phyloP scores from a whole-genome alignment of 37 sponge, comb jelly and placozoan species.

The Haliclona indistincta region DNA sequence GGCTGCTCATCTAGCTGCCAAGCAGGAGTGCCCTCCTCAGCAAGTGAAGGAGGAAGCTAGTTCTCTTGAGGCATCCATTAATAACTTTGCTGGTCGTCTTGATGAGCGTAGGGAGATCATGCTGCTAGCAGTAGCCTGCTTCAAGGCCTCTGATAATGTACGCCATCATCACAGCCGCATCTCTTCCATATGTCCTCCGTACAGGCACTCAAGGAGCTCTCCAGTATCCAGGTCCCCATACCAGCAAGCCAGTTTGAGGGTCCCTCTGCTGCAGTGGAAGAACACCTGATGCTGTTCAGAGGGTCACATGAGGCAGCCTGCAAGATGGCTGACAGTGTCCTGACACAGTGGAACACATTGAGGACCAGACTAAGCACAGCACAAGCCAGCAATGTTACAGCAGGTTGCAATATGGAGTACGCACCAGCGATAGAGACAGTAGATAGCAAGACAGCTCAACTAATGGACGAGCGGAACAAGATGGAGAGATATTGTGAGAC shows the following conservation, averaged over 20 bases:
- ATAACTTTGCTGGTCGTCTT: constrained; percentile 33
- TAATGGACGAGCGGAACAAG: constrained; percentile 9
- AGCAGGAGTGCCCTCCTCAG: constrained; percentile 18
- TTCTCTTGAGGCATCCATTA: constrained; percentile 23
- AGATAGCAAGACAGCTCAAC: constrained; percentile 5
- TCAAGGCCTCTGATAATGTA: constrained; percentile 8
- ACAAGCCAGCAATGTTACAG: background rate
- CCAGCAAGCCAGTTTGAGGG: constrained; percentile 17
- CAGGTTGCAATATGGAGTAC: constrained; percentile 6
- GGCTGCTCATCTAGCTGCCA: constrained; percentile 18
- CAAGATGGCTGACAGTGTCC: background rate
- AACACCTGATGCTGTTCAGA: constrained; percentile 1
- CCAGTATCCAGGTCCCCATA: background rate
- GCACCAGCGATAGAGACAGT: background rate
- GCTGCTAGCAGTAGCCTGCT: constrained; percentile 22
- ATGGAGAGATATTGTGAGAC: constrained; percentile 15
- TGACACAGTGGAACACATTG: constrained; percentile 1
- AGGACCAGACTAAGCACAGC: constrained; percentile 6
- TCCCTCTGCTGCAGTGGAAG: background rate
- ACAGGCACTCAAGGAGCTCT: background rate
- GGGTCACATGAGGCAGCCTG: background rate
- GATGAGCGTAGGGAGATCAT: constrained; percentile 62
- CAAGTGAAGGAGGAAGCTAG: constrained; percentile 34
- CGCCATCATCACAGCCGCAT: too few relatives aligned
- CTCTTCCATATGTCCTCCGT: too few relatives aligned